phyloP scores from a whole-genome alignment of 2,113 vertebrate genomes.

The Cisticola juncidis region DNA sequence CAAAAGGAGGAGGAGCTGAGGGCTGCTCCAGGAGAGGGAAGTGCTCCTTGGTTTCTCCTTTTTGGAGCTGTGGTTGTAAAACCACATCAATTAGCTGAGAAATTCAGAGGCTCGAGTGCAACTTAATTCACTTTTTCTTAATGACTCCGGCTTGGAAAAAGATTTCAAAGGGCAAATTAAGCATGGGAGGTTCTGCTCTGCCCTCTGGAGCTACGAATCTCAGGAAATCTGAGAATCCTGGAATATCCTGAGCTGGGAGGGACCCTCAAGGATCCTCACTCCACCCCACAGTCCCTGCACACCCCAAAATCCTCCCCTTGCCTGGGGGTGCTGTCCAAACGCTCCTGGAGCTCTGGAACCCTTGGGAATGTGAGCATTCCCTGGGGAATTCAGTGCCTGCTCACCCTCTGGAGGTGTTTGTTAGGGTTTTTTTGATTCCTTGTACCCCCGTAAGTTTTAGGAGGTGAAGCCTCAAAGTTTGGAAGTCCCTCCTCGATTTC shows the following conservation, averaged over 20 bases:
- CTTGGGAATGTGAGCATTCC: background rate
- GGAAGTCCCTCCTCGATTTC: background rate
- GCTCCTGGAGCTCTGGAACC: background rate
- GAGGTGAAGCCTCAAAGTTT: accelerated
- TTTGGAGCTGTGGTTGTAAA: background rate
- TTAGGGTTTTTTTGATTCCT: background rate
- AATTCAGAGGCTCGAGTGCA: background rate
- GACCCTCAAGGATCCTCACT: background rate
- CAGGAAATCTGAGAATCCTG: background rate
- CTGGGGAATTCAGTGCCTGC: background rate
- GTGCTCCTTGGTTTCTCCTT: background rate
- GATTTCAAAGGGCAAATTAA: background rate
- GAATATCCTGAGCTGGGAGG: background rate
- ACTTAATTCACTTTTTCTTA: background rate
- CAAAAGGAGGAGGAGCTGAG: background rate
- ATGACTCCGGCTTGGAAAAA: background rate
- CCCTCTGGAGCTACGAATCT: background rate
- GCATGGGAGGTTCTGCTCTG: accelerated
- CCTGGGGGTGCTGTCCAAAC: accelerated
- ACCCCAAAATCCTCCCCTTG: background rate
- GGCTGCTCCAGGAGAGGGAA: background rate
- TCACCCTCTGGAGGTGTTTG: background rate
- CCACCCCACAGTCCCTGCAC: background rate
- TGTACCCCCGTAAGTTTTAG: accelerated
- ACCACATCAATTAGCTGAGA: background rate